A percentile compares a stretch with the other conserved stretches of the same genome.
phyloP scores from a whole-genome alignment of 2,797 vertebrate species.

The Notolabrus celidotus region DNA sequence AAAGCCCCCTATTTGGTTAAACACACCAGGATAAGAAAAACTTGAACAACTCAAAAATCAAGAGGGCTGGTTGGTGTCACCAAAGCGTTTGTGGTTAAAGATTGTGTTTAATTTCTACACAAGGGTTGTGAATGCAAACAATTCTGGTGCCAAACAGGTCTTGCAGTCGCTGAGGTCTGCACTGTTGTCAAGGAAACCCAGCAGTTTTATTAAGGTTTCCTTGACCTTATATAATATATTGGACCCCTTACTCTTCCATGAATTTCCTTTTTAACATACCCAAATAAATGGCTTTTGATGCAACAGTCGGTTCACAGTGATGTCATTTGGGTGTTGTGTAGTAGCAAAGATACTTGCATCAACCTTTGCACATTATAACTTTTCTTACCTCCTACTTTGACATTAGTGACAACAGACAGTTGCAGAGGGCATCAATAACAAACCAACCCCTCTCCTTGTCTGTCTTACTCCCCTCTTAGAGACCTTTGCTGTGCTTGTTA shows the following conservation, averaged over 20 bases:
- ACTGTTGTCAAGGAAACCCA: slow-evolving; percentile 70
- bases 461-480: slow-evolving; percentile 47
- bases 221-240: slow-evolving; percentile 60
- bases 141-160: slow-evolving; percentile 24
- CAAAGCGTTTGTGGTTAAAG: slow-evolving; percentile 6
- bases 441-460: slow-evolving; percentile 41
- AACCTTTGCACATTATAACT: slow-evolving; percentile 31
- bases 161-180: slow-evolving; percentile 42
- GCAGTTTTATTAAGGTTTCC: slow-evolving; percentile 48
- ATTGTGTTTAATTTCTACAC: slow-evolving; percentile 3
- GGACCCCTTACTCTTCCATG: slow-evolving; percentile 26
- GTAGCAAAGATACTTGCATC: slow-evolving; percentile 37
- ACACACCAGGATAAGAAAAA: slow-evolving; percentile 34
- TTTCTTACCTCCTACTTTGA: slow-evolving; percentile 26
- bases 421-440: slow-evolving; percentile 55
- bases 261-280: slow-evolving; percentile 40
- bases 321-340: slow-evolving; percentile 13
- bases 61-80: not conserved
- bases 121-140: slow-evolving; percentile 25
- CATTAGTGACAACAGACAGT: slow-evolving; percentile 32
- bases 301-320: slow-evolving; percentile 25
- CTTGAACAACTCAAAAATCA: slow-evolving; percentile 34
- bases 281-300: slow-evolving; percentile 31
- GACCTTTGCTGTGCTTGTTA: slow-evolving; percentile 86
- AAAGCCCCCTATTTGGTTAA: slow-evolving; percentile 50